A percentile compares a stretch with the other conserved stretches of the same genome.
Conservation (phyloP, 2,797 vertebrate species). For the Valencia hispanica region DNA sequence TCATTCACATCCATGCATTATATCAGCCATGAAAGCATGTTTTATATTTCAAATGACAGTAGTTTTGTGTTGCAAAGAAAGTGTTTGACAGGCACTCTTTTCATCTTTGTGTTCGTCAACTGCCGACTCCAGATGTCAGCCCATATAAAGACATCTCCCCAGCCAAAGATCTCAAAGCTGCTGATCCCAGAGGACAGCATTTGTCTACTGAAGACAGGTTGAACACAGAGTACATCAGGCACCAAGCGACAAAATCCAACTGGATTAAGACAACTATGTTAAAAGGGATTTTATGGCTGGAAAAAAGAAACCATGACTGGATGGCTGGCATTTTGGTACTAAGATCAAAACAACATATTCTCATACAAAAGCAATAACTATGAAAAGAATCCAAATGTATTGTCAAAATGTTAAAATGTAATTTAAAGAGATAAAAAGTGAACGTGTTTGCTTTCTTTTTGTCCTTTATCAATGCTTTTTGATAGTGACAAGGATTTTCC, state of each 20-base stretch:
- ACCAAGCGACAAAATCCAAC: conserved; percentile 43
- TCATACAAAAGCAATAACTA: not conserved
- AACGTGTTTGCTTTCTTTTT: not conserved
- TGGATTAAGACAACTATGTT: conserved; percentile 24
- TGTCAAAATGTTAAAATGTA: no score
- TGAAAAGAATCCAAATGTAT: not conserved
- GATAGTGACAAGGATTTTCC: not conserved
- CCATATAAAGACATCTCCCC: conserved; percentile 64
- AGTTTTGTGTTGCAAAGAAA: conserved; percentile 31
- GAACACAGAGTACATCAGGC: conserved; percentile 45
- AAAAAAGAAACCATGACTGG: not conserved
- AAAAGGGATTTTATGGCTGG: conserved; percentile 8
- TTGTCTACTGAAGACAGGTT: conserved; percentile 67
- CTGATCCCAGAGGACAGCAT: conserved; percentile 60
- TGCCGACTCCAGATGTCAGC: conserved; percentile 64
- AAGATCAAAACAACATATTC: not conserved
- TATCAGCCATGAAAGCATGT: conserved; percentile 11
- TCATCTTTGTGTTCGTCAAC: conserved; percentile 29
- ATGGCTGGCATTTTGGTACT: not conserved
- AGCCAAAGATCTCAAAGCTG: conserved; percentile 61
- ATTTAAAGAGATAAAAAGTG: no score
- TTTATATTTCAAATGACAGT: conserved; percentile 11
- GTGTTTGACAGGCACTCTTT: conserved; percentile 13
- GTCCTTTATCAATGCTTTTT: not conserved
- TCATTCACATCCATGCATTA: conserved; percentile 2